Percentiles rank a stretch among this genome's conserved stretches.
Conservation (phyloP, 2,888 invertebrate genomes). For the Thalpophila matura region DNA sequence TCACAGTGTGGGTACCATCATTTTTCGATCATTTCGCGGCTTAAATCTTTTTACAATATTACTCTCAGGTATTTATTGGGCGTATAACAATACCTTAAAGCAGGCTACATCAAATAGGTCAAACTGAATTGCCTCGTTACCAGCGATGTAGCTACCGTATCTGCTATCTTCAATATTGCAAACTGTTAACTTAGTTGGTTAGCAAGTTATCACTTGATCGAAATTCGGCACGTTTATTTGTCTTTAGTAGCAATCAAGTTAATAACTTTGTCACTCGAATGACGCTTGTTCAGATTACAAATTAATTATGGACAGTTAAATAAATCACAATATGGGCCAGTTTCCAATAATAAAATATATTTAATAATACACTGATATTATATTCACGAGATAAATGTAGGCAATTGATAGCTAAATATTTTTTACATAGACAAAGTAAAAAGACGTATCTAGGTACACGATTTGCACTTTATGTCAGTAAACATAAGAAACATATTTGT, state of each 20-base stretch:
- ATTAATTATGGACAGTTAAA: conserved; percentile 5
- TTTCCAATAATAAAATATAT: too few relatives aligned
- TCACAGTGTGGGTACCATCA: background rate
- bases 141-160: conserved; percentile 15
- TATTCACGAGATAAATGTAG: conserved; percentile 2
- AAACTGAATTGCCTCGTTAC: conserved; percentile 34
- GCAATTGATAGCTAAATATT: background rate
- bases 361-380: background rate
- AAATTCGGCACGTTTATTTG: conserved; percentile 30
- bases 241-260: conserved; percentile 8
- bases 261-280: conserved; percentile 3
- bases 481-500: background rate
- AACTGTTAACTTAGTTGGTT: conserved; percentile 22
- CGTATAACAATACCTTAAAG: background rate
- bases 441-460: background rate
- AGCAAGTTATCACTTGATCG: conserved; percentile 22
- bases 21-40: background rate
- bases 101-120: conserved; percentile 27
- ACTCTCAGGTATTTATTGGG: background rate
- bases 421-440: background rate
- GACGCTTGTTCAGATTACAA: conserved; percentile 16
- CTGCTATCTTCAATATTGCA: conserved; percentile 25
- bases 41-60: background rate
- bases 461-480: background rate
- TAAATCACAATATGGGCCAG: background rate